Evolutionary conservation across 1,140 invertebrate species (phyloP), one percentile per base, ranked within the genome.

Genomic region (Eufriesea mexicana): DNA sequence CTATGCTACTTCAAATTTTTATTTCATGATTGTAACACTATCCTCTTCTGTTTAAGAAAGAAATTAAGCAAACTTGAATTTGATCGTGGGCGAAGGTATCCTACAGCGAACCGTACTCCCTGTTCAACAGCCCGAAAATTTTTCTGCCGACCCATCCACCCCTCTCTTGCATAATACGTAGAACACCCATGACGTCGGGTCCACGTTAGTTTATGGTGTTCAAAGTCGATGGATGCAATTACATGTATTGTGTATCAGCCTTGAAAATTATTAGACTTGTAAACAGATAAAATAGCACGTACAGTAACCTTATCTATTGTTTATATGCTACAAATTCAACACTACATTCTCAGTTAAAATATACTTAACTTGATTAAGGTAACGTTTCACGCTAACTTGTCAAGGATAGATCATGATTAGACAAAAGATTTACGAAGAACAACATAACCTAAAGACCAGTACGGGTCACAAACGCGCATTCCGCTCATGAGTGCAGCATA

Each of bases 161-260:
- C 55, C n/a, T 59, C 35, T 59, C 55, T 79, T 73, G n/a, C 57
- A 73, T 45, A 72, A 72, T 61, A 73, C 68, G 12, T 20, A 7
- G 49, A 20, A 79, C 68, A 73, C 57, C 57, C 78, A 73, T 73
- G 78, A 59, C 18, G 57, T 72, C 20, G 42, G 23, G 45, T 51
- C 67, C 66, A n/a, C 28, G 35, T 55, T 55, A 28, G 9, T 71
- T 54, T 71, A 71, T 28, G 49, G 25, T 16, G 49, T 51, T 14
- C 68, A 28, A 20, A 18, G 49, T 20, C 68, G 51, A n/a, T 72
- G 10, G 14, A 55, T n/a, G 51, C 8, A 23, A 72, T 72, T 72
- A 35, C 35, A 35, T 4, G 35, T 35, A 72, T 20, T 42, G 18
- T 28, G 20, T 23, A 12, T 5, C 67, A 49, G 7, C 2, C 25